Evolutionary conservation across 2,888 invertebrate species (phyloP).

Genomic region (Schizaphis graminum): DNA sequence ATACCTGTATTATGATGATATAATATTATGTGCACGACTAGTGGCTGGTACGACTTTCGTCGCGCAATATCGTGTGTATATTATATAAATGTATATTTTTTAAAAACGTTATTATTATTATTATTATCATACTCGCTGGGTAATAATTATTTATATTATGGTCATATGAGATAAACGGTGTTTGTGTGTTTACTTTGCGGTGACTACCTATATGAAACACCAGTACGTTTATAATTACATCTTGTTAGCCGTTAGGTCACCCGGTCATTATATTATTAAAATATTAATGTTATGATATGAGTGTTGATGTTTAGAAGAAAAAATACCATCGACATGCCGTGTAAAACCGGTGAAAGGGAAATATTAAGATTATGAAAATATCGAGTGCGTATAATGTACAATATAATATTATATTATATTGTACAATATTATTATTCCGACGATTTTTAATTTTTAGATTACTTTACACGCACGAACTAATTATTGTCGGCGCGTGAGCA

Average conservation of each 20-base stretch:
- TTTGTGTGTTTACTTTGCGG: neutral
- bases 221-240: neutral
- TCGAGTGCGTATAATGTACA: neutral
- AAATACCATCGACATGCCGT: neutral
- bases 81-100: neutral
- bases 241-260: conserved; percentile 2
- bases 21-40: neutral
- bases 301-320: neutral
- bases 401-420: neutral
- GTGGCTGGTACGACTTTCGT: neutral
- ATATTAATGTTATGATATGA: neutral
- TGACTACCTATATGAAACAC: neutral
- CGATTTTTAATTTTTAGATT: conserved; percentile 7
- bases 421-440: neutral
- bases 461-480: conserved; percentile 3
- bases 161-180: neutral
- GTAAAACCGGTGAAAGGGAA: neutral
- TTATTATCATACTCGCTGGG: neutral
- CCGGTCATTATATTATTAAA: neutral
- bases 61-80: neutral
- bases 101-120: neutral
- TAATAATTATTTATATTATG: neutral
- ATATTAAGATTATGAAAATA: neutral
- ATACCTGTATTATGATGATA: neutral
- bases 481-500: neutral